Evolutionary conservation across 1,140 invertebrate genomes (phyloP), one percentile per base, ranked within the genome.

Genomic region (Pygmarrhopalites habei): DNA sequence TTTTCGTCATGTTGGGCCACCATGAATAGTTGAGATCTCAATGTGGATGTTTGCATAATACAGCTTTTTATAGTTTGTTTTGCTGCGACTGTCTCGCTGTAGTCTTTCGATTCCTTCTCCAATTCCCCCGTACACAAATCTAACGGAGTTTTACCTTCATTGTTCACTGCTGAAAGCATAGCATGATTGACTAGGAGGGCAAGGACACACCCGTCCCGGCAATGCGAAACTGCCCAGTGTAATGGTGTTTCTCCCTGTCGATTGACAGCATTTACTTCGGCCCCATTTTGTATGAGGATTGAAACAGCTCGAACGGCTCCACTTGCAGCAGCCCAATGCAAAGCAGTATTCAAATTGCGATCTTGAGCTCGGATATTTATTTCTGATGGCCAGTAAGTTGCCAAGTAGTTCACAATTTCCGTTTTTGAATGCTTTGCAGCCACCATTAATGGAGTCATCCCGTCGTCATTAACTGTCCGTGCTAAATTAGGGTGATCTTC

Each of bases 401-500:
- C 30, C 29, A 57, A 25, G 26, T 39, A 39, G 23, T 57, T 41
- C 19, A 57, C 35, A 25, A 57, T 25, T 15, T 10, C 35, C 23
- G 21, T 41, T 35, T 5, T 19, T 4, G 17, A 12, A 25, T 39
- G 5, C 23, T 57, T 57, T 10, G 55, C 55, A 5, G 29, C 55
- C 4, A n/a, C 4, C 55, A 57, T 57, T 32, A 57, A 23, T 3
- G 55, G 14, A 14, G 55, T 57, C 17, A 57, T 5, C 12, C 55
- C 55, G n/a, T 21, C 23, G n/a, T 57, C 39, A 3, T 57, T 30
- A 5, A 23, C 35, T 10, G 35, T 21, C 14, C 39, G 3, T 15
- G 39, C 10, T 4, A 57, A 23, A 15, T 57, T 30, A 35, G 35
- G 29, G 21, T 57, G 55, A 41, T 57, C 28, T 57, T 57, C 55